These are phyloP conservation scores for Lasioglossum oenotherae DNA, from an alignment of 2,888 invertebrate species.

Conservation along the genomic window DNA sequence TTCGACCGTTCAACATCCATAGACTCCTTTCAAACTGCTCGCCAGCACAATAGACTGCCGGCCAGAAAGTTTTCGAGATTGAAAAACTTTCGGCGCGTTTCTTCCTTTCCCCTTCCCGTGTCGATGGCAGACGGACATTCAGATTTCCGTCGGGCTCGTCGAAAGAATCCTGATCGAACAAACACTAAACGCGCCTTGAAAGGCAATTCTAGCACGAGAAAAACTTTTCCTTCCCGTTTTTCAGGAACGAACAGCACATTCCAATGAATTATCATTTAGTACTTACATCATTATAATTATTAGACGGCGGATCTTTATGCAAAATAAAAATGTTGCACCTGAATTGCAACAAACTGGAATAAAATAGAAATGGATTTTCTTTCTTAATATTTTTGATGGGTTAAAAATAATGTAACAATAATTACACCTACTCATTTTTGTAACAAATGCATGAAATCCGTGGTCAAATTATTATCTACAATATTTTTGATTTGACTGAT, in stretches of 20 bases:
- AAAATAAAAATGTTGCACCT: too few species aligned
- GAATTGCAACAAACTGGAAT: too few species aligned
- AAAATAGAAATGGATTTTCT: too few species aligned
- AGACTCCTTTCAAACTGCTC: slow-evolving; percentile 75
- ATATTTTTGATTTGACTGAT: neutral
- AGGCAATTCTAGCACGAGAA: slow-evolving; percentile 1
- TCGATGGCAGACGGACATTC: slow-evolving; percentile 68
- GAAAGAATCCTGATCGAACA: slow-evolving; percentile 68
- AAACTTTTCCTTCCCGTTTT: slow-evolving; percentile 23
- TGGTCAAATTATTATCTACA: too few species aligned
- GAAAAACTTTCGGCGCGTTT: slow-evolving; percentile 80
- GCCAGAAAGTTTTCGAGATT: slow-evolving; percentile 78
- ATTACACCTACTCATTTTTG: too few species aligned
- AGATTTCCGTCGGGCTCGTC: slow-evolving; percentile 75
- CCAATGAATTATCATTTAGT: neutral
- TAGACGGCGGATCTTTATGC: too few species aligned
- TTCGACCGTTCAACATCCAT: slow-evolving; percentile 67
- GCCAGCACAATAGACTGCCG: slow-evolving; percentile 77
- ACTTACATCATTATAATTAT: too few species aligned
- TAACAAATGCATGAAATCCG: too few species aligned
- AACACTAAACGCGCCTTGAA: slow-evolving; percentile 62
- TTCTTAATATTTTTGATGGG: too few species aligned
- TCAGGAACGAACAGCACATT: neutral
- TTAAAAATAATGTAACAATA: too few species aligned
- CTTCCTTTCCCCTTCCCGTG: slow-evolving; percentile 56